Percentiles rank a stretch among this genome's conserved stretches.
Conservation (phyloP, 2,888 invertebrate species). For the Fragum fragum region DNA sequence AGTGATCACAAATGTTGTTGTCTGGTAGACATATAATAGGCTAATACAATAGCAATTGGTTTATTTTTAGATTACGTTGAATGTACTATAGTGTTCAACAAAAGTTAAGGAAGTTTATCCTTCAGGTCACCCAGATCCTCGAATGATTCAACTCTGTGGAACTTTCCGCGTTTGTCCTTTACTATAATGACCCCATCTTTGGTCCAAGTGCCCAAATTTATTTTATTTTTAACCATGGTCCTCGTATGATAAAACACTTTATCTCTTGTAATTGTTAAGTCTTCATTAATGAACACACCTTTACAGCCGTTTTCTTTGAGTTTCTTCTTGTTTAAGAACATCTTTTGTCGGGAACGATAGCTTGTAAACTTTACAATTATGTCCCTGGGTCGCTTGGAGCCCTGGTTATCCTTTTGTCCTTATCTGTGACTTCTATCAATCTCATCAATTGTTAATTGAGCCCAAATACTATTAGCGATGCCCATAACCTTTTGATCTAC, state of each 20-base stretch:
- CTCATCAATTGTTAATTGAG: background rate
- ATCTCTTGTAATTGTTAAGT: background rate
- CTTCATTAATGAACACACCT: background rate
- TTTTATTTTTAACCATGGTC: background rate
- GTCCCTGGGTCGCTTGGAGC: background rate
- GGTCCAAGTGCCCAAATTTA: background rate
- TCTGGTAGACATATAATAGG: too few relatives aligned
- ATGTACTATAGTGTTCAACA: too few relatives aligned
- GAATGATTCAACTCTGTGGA: background rate
- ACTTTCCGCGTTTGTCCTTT: background rate
- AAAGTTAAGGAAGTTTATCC: background rate
- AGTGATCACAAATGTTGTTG: too few relatives aligned
- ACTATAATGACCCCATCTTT: background rate
- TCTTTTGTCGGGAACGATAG: background rate
- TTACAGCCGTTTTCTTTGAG: background rate
- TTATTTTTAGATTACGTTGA: too few relatives aligned
- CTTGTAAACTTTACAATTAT: background rate
- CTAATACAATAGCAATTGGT: too few relatives aligned
- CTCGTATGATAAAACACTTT: background rate
- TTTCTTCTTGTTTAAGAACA: background rate
- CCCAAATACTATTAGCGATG: background rate
- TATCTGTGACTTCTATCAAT: background rate
- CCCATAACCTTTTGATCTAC: background rate
- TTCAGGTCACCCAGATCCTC: background rate
- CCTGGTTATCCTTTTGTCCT: background rate